These are phyloP conservation scores for Ammodramus savannarum DNA, from an alignment of 2,113 vertebrate genomes.

Conservation along the genomic window DNA sequence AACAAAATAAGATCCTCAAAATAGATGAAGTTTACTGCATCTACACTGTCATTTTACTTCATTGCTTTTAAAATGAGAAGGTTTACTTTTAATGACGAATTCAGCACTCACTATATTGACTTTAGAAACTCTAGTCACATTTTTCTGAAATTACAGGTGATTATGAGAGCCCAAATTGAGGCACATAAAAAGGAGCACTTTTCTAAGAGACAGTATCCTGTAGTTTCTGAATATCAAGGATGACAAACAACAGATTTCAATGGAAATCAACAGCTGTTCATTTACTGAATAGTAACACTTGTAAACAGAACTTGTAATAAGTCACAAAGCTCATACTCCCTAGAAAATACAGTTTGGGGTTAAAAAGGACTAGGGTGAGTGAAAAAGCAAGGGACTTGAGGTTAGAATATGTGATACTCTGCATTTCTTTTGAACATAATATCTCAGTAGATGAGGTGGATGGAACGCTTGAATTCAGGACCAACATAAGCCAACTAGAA, in stretches of 20 bases:
- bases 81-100: not conserved
- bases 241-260: not conserved
- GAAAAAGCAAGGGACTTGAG: not conserved
- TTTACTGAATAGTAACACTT: not conserved
- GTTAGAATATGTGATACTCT: not conserved
- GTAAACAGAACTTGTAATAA: not conserved
- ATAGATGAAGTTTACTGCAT: not conserved
- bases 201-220: not conserved
- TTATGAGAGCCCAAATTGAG: not conserved
- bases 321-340: not conserved
- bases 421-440: not conserved
- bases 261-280: not conserved
- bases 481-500: not conserved
- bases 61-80: not conserved
- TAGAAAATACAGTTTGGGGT: not conserved
- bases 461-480: not conserved
- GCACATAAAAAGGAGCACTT: not conserved
- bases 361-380: not conserved
- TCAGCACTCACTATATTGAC: not conserved
- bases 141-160: not conserved
- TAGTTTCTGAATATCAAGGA: not conserved
- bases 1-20: not conserved
- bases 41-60: not conserved
- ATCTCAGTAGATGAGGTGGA: not conserved
- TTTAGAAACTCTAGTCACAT: not conserved